A percentile compares a stretch with the other conserved stretches of the same genome.
Evolutionary conservation across 2,113 vertebrate genomes (phyloP).

Genomic region (Tichodroma muraria): DNA sequence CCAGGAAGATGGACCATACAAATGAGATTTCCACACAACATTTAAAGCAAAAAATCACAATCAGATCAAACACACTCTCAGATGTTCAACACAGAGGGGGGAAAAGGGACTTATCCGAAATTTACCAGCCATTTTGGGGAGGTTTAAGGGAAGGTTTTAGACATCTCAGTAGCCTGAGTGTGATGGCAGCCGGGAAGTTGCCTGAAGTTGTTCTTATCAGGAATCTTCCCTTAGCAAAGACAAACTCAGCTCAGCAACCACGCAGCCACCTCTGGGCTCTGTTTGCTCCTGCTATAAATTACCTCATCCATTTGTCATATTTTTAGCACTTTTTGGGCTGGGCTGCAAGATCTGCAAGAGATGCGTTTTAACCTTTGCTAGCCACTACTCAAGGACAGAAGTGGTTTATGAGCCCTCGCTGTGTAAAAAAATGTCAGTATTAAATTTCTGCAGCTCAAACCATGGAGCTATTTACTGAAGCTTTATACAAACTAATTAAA

Average conservation of each 20-base stretch:
- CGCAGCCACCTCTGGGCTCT: not conserved
- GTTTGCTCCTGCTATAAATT: not conserved
- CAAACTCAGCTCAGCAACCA: not conserved
- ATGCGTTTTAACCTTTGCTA: not conserved
- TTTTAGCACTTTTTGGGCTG: not conserved
- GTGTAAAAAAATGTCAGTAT: not conserved
- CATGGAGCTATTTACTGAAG: constrained; percentile 59
- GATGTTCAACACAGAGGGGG: not conserved
- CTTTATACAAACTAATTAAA: constrained; percentile 74
- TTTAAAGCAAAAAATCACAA: not conserved
- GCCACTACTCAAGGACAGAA: not conserved
- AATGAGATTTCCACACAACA: not conserved
- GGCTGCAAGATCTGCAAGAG: not conserved
- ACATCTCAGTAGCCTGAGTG: not conserved
- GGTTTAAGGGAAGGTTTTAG: not conserved
- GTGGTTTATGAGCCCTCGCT: not conserved
- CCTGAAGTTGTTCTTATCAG: not conserved
- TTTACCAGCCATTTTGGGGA: not conserved
- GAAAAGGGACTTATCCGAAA: not conserved
- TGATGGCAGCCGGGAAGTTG: not conserved
- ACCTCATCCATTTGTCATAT: constrained; percentile 12
- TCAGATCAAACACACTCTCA: not conserved
- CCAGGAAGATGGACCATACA: not conserved
- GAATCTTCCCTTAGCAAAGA: not conserved
- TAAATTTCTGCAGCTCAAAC: constrained; percentile 5